Evolutionary conservation across 2,888 invertebrate genomes (phyloP), one percentile per base, ranked within the genome.

Genomic region (Idaea aversata): DNA sequence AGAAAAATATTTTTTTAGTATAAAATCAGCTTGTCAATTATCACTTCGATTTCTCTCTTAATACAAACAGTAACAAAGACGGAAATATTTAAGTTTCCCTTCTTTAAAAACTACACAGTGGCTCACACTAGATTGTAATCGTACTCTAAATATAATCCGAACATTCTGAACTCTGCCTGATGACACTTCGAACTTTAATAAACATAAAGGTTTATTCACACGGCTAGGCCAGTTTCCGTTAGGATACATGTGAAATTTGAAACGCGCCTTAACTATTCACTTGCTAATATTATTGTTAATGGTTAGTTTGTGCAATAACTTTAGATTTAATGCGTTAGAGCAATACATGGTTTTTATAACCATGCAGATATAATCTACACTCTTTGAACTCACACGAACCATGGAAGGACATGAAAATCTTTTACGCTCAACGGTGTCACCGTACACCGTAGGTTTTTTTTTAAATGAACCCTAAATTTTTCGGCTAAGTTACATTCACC

Each of bases 111-210:
- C 34, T 59, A 25, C 59, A 34, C 59, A 34, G 59, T 59, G 59
- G 15, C 58, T 6, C 59, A 59, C 59, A 59, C 34, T 13, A 59
- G 59, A 59, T 59, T 16, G 59, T 59, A 59, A 47, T 59, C 59
- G 34, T 59, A 59, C 6, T 59, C 59, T 59, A 59, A 59, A 59
- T 59, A 59, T 59, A 59, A 59, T 59, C 59, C 59, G 34, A 34
- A 7, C 10, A 16, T 25, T 7, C 25, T 34, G 25, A 59, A 59
- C 69, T 68, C 61, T 47, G 65, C 62, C 62, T 60, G 65, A 35
- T 65, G 65, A 67, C 65, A 66, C 63, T 57, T 72, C 70, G 67
- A 61, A 69, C 63, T 61, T 34, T 61, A 63, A 57, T 70, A 67
- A 68, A 70, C 61, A 62, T 59, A 66, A 62, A 57, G 64, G 38